Conservation (phyloP, 2,797 vertebrate genomes). For the Melanotaenia nigrans region DNA sequence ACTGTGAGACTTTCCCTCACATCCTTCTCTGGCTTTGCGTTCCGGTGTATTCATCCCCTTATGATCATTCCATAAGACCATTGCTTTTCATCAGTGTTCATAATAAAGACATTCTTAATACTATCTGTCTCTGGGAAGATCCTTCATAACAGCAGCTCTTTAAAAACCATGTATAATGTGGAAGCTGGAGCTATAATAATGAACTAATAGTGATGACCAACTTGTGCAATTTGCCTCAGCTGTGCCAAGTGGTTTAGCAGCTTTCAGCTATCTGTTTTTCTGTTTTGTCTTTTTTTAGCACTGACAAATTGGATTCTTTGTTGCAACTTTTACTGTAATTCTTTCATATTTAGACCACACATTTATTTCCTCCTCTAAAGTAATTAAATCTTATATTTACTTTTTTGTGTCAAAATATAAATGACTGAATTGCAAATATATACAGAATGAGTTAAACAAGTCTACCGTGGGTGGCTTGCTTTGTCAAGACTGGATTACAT, state of each 20-base stretch:
- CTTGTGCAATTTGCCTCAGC: background rate
- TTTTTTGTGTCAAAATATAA: background rate
- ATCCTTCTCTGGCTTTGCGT: too few species aligned
- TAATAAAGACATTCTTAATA: too few species aligned
- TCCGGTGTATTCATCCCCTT: too few species aligned
- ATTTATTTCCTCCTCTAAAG: background rate
- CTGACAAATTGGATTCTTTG: background rate
- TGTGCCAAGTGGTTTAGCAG: background rate
- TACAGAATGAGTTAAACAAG: background rate
- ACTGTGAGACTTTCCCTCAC: too few species aligned
- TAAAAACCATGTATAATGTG: background rate
- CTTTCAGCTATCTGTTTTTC: background rate
- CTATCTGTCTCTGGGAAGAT: too few species aligned
- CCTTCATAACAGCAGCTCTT: background rate
- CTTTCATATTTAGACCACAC: background rate
- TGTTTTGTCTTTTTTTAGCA: background rate
- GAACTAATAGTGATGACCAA: background rate
- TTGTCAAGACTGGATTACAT: constrained; percentile 23
- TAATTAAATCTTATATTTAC: background rate
- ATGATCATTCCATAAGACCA: too few species aligned
- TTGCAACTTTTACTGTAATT: background rate
- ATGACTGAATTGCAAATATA: constrained; percentile 4
- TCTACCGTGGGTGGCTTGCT: background rate
- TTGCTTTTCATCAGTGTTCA: too few species aligned
- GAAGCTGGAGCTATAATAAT: background rate